phyloP scores from a whole-genome alignment of 2,888 invertebrate species.

The Conus canariensis region DNA sequence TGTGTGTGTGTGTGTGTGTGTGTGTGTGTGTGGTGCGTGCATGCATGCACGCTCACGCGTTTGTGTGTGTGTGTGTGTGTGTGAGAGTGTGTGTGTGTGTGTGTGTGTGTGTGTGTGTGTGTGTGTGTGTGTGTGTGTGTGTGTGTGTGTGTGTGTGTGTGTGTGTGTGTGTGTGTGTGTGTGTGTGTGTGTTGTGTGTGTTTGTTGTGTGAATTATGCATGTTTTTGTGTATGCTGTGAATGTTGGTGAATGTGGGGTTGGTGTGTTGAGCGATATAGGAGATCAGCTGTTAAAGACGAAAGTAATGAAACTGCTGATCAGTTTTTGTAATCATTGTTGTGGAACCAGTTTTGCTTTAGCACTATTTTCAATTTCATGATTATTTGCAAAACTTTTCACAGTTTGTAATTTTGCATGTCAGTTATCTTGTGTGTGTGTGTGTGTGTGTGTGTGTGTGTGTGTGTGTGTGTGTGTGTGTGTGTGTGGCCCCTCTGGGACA shows the following conservation, averaged over 20 bases:
- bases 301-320: too few relatives aligned
- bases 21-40: too few relatives aligned
- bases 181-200: background rate
- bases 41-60: background rate
- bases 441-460: background rate
- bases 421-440: background rate
- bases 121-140: conserved; percentile 21
- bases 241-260: background rate
- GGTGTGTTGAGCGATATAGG: too few relatives aligned
- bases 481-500: background rate
- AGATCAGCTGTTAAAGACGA: too few relatives aligned
- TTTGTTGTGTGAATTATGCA: background rate
- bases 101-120: conserved; percentile 23
- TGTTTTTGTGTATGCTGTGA: too few relatives aligned
- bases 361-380: too few relatives aligned
- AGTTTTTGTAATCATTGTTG: too few relatives aligned
- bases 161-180: background rate
- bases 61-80: too few relatives aligned
- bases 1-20: too few relatives aligned
- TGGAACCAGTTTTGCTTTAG: too few relatives aligned
- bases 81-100: background rate
- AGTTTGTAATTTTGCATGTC: too few relatives aligned
- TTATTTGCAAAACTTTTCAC: too few relatives aligned
- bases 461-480: conserved; percentile 16
- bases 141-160: background rate